These are phyloP conservation scores for Sandelia bainsii DNA, from an alignment of 2,797 vertebrate genomes.

Conservation along the genomic window DNA sequence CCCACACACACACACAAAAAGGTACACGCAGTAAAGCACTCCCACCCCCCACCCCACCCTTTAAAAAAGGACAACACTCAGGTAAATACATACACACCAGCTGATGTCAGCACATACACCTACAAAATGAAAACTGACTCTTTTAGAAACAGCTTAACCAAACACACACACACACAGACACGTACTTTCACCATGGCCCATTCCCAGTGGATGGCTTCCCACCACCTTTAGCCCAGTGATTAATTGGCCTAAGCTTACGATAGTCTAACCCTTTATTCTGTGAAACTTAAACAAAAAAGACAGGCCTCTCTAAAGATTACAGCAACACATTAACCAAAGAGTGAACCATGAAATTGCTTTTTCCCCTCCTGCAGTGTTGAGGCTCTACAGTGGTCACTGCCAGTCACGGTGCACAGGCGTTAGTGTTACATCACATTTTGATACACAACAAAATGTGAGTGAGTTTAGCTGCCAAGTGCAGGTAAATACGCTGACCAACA, in stretches of 20 bases:
- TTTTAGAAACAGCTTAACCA: slow-evolving; percentile 44
- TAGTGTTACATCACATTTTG: slow-evolving; percentile 79
- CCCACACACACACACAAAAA: slow-evolving; percentile 40
- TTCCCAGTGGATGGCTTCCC: slow-evolving; percentile 61
- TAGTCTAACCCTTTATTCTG: slow-evolving; percentile 84
- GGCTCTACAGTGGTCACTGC: slow-evolving; percentile 71
- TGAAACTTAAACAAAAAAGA: slow-evolving; percentile 86
- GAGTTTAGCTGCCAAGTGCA: slow-evolving; percentile 18
- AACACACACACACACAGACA: slow-evolving; percentile 28
- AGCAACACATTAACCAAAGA: slow-evolving; percentile 81
- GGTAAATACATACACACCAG: slow-evolving; percentile 57
- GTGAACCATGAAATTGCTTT: slow-evolving; percentile 91
- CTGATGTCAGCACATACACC: slow-evolving; percentile 49
- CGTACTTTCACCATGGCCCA: slow-evolving; percentile 35
- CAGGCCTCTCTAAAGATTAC: slow-evolving; percentile 85
- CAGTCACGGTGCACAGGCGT: slow-evolving; percentile 63
- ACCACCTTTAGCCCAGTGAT: slow-evolving; percentile 73
- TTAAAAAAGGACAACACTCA: slow-evolving; percentile 45
- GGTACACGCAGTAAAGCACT: slow-evolving; percentile 61
- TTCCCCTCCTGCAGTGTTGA: slow-evolving; percentile 84
- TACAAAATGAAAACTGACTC: slow-evolving; percentile 45
- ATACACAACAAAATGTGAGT: slow-evolving; percentile 69
- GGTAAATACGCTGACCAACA: slow-evolving; percentile 49
- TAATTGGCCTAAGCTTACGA: slow-evolving; percentile 84
- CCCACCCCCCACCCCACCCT: slow-evolving; percentile 6